phyloP scores from a whole-genome alignment of 2,113 vertebrate genomes.

The Clinocottus analis region DNA sequence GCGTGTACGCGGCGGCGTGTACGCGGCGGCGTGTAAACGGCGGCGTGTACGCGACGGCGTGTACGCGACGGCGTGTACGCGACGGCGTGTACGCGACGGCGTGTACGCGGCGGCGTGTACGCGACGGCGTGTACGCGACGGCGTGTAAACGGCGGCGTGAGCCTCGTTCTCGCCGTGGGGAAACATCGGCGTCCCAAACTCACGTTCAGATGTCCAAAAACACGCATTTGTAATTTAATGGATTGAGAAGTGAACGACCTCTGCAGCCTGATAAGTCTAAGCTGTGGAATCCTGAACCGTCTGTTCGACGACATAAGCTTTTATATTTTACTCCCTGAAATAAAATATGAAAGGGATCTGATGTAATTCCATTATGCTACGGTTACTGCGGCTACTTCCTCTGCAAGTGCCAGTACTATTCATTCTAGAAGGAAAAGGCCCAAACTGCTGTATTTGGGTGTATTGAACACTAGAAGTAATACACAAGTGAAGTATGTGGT shows the following conservation, averaged over 20 bases:
- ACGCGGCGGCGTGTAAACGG: no score
- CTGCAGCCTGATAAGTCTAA: slow-evolving; percentile 63
- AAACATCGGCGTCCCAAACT: not conserved
- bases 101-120: no score
- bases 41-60: no score
- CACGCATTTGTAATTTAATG: slow-evolving; percentile 66
- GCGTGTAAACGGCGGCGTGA: no score
- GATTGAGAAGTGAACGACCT: slow-evolving; percentile 65
- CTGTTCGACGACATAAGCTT: slow-evolving; percentile 70
- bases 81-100: no score
- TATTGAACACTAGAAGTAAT: no score
- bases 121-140: no score
- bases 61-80: no score
- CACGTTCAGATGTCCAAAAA: slow-evolving; percentile 37
- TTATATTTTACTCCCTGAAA: slow-evolving; percentile 35
- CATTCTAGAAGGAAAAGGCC: no score
- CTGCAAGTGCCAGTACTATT: slow-evolving; percentile 5
- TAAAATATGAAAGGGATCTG: slow-evolving; percentile 62
- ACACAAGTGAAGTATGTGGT: no score
- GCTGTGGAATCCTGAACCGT: slow-evolving; percentile 65
- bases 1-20: no score
- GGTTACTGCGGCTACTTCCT: slow-evolving; percentile 12
- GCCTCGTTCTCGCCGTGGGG: not conserved
- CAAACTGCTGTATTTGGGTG: no score
- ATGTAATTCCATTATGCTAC: slow-evolving; percentile 57